Conservation (phyloP, 2,797 vertebrate species). For the Gastrophryne carolinensis region DNA sequence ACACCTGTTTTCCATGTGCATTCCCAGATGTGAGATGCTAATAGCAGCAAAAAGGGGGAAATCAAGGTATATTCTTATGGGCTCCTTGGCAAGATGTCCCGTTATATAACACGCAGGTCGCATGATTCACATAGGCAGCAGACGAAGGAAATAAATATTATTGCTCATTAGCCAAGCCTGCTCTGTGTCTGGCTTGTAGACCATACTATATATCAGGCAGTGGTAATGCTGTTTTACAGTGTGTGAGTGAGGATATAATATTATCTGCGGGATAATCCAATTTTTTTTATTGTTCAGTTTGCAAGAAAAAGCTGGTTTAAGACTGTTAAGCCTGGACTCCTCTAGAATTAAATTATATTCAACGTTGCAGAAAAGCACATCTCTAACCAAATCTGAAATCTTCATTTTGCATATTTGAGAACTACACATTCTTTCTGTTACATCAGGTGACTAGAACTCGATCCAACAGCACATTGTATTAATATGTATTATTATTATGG, state of each 20-base stretch:
- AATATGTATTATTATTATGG: too few species aligned
- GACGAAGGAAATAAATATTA: background rate
- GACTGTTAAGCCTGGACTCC: too few species aligned
- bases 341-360: too few species aligned
- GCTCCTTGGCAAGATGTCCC: background rate
- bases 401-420: too few species aligned
- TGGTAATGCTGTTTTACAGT: background rate
- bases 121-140: background rate
- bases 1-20: slow-evolving; percentile 30
- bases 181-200: background rate
- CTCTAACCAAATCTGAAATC: too few species aligned
- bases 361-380: too few species aligned
- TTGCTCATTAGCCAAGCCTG: slow-evolving; percentile 6
- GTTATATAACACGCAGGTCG: background rate
- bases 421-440: too few species aligned
- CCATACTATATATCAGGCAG: background rate
- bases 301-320: background rate
- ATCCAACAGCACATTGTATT: too few species aligned
- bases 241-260: background rate
- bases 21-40: slow-evolving; percentile 29
- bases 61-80: background rate
- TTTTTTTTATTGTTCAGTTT: background rate
- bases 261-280: background rate
- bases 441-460: too few species aligned
- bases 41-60: slow-evolving; percentile 8